A percentile compares a stretch with the other conserved stretches of the same genome.
Conservation (phyloP, 2,888 invertebrate species). For the Girardia tigrina region DNA sequence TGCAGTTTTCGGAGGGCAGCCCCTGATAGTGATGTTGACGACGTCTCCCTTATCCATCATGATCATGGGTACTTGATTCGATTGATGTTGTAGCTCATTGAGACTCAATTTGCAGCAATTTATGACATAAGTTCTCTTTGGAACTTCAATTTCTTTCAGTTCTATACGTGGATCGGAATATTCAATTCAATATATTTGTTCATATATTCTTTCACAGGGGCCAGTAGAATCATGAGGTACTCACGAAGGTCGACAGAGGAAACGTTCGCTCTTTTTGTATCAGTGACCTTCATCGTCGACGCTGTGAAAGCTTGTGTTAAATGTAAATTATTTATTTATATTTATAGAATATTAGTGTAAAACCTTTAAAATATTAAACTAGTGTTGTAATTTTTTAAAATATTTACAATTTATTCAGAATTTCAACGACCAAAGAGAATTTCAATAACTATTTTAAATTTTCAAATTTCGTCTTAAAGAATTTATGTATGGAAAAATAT, state of each 20-base stretch:
- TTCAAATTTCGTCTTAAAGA: too few relatives aligned
- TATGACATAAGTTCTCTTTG: background rate
- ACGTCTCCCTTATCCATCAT: constrained; percentile 56
- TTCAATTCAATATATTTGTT: background rate
- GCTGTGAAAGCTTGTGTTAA: constrained; percentile 53
- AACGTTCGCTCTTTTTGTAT: constrained; percentile 57
- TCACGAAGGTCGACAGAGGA: constrained; percentile 53
- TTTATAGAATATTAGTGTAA: too few relatives aligned
- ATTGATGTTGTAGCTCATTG: too few relatives aligned
- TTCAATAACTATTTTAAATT: too few relatives aligned
- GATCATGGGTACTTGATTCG: constrained; percentile 54
- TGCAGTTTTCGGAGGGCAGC: constrained; percentile 55
- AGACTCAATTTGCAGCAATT: background rate
- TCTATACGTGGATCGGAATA: background rate
- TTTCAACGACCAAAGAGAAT: too few relatives aligned
- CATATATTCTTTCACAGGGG: background rate
- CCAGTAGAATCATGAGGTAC: background rate
- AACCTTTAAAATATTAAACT: too few relatives aligned
- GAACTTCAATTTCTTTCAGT: background rate
- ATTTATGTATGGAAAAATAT: too few relatives aligned
- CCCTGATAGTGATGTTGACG: constrained; percentile 55
- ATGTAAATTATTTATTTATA: constrained; percentile 46
- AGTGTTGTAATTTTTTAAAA: too few relatives aligned
- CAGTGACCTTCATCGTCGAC: constrained; percentile 56
- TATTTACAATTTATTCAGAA: too few relatives aligned